Base-by-base conservation (phyloP, 2,113 vertebrate genomes). In the Heterocephalus glaber region DNA sequence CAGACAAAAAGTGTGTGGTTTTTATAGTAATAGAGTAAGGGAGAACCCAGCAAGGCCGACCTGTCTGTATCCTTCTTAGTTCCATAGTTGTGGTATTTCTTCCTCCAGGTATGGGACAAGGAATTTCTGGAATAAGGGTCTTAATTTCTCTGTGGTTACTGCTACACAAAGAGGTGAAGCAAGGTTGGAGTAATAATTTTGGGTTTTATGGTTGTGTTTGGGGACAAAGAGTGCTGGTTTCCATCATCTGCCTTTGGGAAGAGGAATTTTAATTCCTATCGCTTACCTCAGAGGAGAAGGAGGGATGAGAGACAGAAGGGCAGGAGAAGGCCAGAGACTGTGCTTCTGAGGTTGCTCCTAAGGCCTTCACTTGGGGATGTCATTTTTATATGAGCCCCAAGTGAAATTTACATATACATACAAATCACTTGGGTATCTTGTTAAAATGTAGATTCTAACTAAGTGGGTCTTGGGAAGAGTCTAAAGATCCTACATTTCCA, bases 391-490 rank as follows among this genome's bases (percentile, higher is more conserved):
- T 74, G 56, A 20, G 20, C 14, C n/a, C 13, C n/a, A 26, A 9
- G 28, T 20, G 49, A 89, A 89, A 83, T 26, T 47, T 65, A 93
- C 76, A 65, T 41, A 54, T 61, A 26, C 6, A 26, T n/a, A 61
- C n/a, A 17, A 52, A 83, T 79, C 26, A 60, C 44, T 17, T 54
- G 26, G 30, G 33, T 16, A 95, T 83, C 56, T 47, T 88, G 56
- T 79, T 80, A 86, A 90, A 94, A 63, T 92, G 7, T 61, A 58
- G 13, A 58, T 88, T 95, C 28, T 65, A 82, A 90, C 26, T 84
- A 14, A 24, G 20, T 58, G n/a, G 7, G 74, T 7, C 35, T 87
- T 74, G 35, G 35, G 17, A 60, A 63, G 38, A 33, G 20, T 26
- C 74, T 88, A n/a, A 47, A 58, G 56, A 83, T 22, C 84, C 38